These are phyloP conservation scores for Agriopis leucophaearia DNA, from an alignment of 2,888 invertebrate genomes.

Conservation along the genomic window DNA sequence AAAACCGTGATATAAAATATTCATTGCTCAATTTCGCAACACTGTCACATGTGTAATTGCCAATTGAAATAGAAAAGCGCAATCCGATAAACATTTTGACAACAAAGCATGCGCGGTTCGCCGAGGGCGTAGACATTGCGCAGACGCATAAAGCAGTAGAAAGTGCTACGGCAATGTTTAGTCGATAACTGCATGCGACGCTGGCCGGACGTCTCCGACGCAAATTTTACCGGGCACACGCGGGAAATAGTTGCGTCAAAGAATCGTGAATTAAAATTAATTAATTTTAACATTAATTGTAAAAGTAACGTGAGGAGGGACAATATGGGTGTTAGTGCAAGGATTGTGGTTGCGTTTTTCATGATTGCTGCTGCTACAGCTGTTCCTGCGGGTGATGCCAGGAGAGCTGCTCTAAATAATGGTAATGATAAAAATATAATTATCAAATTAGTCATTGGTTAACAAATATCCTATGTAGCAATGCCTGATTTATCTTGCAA, in stretches of 20 bases:
- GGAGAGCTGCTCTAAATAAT: constrained; percentile 62
- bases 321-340: constrained; percentile 81
- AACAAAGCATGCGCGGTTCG: constrained; percentile 49
- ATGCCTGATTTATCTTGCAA: too few relatives aligned
- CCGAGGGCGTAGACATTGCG: constrained; percentile 65
- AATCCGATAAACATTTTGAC: constrained; percentile 51
- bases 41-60: constrained; percentile 41
- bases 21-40: constrained; percentile 41
- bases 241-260: constrained; percentile 82
- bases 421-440: constrained; percentile 58
- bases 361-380: constrained; percentile 73
- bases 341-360: constrained; percentile 73
- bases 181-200: constrained; percentile 72
- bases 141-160: constrained; percentile 79
- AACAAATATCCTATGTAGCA: too few relatives aligned
- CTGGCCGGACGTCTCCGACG: constrained; percentile 70
- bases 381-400: constrained; percentile 70
- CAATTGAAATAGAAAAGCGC: constrained; percentile 52
- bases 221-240: constrained; percentile 80
- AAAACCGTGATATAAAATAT: constrained; percentile 40
- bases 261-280: constrained; percentile 57
- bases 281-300: constrained; percentile 45
- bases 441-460: too few relatives aligned
- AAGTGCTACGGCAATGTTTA: constrained; percentile 75
- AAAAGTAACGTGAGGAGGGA: constrained; percentile 55